Evolutionary conservation across 2,113 vertebrate species (phyloP), one percentile per base, ranked within the genome.

Genomic region (Eleginops maclovinus): DNA sequence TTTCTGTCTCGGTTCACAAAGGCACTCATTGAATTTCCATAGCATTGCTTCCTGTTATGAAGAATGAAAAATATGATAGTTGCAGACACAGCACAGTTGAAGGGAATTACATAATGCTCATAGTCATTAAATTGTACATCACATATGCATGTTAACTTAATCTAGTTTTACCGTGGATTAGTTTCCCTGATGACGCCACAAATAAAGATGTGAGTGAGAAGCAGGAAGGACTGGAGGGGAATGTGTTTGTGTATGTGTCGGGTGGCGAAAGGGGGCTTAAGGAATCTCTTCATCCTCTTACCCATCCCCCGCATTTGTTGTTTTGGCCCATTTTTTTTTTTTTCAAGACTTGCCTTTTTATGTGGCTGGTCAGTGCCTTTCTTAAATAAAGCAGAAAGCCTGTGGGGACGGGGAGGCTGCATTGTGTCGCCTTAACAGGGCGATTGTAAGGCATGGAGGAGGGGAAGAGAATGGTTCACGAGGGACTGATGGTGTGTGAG

Each of bases 321-420:
- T 85, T 89, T 87, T 82, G 82, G 22, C 72, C 83, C 77, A 82
- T 77, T 81, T 92, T 93, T 24, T 81, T 92, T 93, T 24, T 62
- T 63, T 92, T 91, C 77, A 94, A 93, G 92, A 91, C 88, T 91
- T 92, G 92, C 89, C 92, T 94, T 93, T 94, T 90, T 93, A 92
- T 92, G 89, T 92, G 90, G 73, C 84, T 66, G 91, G 92, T 93
- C 91, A 91, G 82, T 68, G 58, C 79, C 83, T 92, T 85, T 93
- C 88, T 93, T 88, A 80, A 90, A 91, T 90, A 91, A 92, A 93
- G 84, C 87, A 64, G 71, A 28, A 82, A 87, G 88, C 83, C 85
- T 85, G 79, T 87, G 93, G 92, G 91, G 90, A 90, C 63, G 85
- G 86, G 82, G 84, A 75, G 91, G 91, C 83, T 51, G 83, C 90